phyloP scores from a whole-genome alignment of 92 coral and sea anemone genomes.

The Metridium senile region DNA sequence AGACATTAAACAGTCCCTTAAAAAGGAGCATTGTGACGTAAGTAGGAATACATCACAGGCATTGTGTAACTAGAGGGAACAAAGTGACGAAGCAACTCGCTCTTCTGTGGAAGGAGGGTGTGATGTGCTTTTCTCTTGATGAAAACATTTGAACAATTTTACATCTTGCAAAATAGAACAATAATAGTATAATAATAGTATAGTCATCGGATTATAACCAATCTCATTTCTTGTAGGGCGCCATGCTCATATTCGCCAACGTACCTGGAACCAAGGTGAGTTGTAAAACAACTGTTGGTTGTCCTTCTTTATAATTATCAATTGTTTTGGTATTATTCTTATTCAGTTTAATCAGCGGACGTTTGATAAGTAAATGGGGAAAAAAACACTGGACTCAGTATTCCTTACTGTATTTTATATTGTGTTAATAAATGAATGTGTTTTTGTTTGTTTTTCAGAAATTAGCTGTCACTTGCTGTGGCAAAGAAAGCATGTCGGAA shows the following conservation, averaged over 20 bases:
- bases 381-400: neutral
- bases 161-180: too few species aligned
- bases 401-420: neutral
- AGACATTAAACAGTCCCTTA: slow-evolving; percentile 92
- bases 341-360: too few species aligned
- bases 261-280: slow-evolving; percentile 96
- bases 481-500: slow-evolving; percentile 67
- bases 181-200: too few species aligned
- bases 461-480: slow-evolving; percentile 64
- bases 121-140: too few species aligned
- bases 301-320: too few species aligned
- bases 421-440: neutral
- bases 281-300: neutral
- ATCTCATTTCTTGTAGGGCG: slow-evolving; percentile 48
- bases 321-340: too few species aligned
- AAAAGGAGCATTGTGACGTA: slow-evolving; percentile 95
- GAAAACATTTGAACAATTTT: too few species aligned
- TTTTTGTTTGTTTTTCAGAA: slow-evolving; percentile 41
- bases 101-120: too few species aligned
- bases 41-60: slow-evolving; percentile 14
- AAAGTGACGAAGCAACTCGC: neutral
- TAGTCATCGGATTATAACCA: too few species aligned
- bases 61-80: neutral
- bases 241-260: slow-evolving; percentile 89
- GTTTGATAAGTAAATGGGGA: too few species aligned